Evolutionary conservation across 1,140 invertebrate species (phyloP).

Genomic region (Rhyacophila brunnea): DNA sequence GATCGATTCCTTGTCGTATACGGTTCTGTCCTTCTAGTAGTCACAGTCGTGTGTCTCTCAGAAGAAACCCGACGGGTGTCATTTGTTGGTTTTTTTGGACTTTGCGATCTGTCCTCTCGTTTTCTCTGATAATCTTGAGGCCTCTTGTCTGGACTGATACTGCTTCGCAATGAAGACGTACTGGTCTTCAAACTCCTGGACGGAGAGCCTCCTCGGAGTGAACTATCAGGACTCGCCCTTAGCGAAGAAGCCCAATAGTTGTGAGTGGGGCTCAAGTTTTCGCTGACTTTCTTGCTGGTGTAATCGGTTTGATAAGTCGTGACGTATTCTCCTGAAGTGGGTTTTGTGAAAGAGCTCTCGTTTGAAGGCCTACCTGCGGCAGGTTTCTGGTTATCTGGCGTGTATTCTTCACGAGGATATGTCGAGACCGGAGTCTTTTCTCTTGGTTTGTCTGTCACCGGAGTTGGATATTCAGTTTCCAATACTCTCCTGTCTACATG

Average conservation of each 20-base stretch:
- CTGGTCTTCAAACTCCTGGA: constrained; percentile 45
- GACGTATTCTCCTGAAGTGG: constrained; percentile 46
- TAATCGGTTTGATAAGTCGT: constrained; percentile 62
- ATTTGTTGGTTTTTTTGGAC: constrained; percentile 29
- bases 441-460: constrained; percentile 12
- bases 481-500: constrained; percentile 22
- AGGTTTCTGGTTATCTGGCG: constrained; percentile 37
- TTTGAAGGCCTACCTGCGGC: not conserved
- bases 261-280: constrained; percentile 66
- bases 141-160: constrained; percentile 56
- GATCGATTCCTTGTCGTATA: constrained; percentile 19
- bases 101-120: constrained; percentile 17
- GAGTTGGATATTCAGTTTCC: constrained; percentile 19
- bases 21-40: not conserved
- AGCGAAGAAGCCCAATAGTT: constrained; percentile 69
- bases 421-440: constrained; percentile 38
- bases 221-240: constrained; percentile 60
- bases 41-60: constrained; percentile 16
- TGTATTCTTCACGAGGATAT: constrained; percentile 39
- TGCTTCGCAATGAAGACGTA: constrained; percentile 54
- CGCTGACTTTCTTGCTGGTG: constrained; percentile 58
- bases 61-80: constrained; percentile 9
- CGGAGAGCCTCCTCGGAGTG: constrained; percentile 50
- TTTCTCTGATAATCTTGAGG: constrained; percentile 16
- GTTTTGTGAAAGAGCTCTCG: constrained; percentile 29